A percentile compares a stretch with the other conserved stretches of the same genome.
Evolutionary conservation across 2,113 vertebrate species (phyloP).

Genomic region (Solenodon paradoxus): DNA sequence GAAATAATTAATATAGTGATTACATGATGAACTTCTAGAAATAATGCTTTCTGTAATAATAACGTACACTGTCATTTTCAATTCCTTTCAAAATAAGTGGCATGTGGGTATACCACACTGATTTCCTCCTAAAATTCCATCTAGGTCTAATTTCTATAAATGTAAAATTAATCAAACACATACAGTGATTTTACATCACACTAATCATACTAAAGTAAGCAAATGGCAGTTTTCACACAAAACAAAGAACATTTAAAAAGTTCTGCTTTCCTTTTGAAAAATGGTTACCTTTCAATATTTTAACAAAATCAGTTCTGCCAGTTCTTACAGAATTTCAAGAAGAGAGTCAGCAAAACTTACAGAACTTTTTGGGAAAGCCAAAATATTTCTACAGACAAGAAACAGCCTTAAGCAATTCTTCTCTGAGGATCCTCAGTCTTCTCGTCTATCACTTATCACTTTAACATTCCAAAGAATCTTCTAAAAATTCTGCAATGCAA

Average conservation of each 20-base stretch:
- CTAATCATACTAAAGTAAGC: not conserved
- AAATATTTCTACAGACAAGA: not conserved
- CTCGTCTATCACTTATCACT: not conserved
- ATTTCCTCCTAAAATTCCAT: not conserved
- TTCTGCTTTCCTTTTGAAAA: not conserved
- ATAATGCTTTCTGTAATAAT: not conserved
- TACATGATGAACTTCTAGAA: not conserved
- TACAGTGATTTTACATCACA: not conserved
- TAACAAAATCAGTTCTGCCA: not conserved
- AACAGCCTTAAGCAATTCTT: not conserved
- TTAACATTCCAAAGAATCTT: not conserved
- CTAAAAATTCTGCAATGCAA: not conserved
- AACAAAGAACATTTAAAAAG: not conserved
- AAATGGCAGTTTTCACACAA: not conserved
- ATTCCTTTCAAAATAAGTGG: not conserved
- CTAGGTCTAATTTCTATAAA: not conserved
- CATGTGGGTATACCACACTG: not conserved
- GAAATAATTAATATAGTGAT: slow-evolving; percentile 15
- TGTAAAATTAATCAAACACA: not conserved
- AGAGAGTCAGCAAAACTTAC: not conserved
- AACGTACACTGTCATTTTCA: not conserved
- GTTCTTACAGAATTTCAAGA: not conserved
- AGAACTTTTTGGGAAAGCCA: not conserved
- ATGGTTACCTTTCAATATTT: not conserved
- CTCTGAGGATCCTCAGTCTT: not conserved